Percentiles rank a stretch among this genome's conserved stretches.
phyloP scores from a whole-genome alignment of 1,140 invertebrate species.

The Ganaspis sp. region DNA sequence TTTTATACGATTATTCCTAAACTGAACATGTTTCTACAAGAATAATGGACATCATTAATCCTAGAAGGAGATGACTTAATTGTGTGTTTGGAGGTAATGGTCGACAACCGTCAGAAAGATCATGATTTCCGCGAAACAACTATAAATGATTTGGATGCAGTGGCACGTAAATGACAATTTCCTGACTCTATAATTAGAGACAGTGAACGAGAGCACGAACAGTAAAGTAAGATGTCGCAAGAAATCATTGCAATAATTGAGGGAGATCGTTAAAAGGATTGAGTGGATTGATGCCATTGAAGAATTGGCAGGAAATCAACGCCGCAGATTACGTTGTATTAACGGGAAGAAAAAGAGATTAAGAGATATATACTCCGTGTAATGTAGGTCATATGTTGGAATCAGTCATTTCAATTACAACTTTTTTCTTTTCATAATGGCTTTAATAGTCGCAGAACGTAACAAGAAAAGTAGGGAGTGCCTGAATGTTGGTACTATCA shows the following conservation, averaged over 20 bases:
- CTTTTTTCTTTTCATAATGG: conserved; percentile 3
- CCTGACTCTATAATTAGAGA: neutral
- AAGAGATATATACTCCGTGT: neutral
- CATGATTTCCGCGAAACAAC: neutral
- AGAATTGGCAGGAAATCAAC: neutral
- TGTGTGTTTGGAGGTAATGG: neutral
- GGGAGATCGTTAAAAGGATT: neutral
- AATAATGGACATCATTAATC: neutral
- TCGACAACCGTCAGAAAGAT: neutral
- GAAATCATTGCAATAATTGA: neutral
- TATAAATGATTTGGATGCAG: neutral
- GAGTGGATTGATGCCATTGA: neutral
- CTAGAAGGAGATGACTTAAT: neutral
- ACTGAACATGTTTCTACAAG: neutral
- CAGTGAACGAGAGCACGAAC: neutral
- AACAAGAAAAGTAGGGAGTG: conserved; percentile 19
- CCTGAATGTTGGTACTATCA: conserved; percentile 36
- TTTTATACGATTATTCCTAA: neutral
- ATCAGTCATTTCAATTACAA: conserved; percentile 25
- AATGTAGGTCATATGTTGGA: conserved; percentile 24
- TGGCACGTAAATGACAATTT: neutral
- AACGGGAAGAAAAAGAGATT: neutral
- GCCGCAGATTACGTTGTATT: neutral
- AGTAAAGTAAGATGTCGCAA: neutral
- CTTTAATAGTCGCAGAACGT: conserved; percentile 3